These are phyloP conservation scores for Pungitius pungitius DNA, from an alignment of 2,113 vertebrate genomes.

Conservation along the genomic window DNA sequence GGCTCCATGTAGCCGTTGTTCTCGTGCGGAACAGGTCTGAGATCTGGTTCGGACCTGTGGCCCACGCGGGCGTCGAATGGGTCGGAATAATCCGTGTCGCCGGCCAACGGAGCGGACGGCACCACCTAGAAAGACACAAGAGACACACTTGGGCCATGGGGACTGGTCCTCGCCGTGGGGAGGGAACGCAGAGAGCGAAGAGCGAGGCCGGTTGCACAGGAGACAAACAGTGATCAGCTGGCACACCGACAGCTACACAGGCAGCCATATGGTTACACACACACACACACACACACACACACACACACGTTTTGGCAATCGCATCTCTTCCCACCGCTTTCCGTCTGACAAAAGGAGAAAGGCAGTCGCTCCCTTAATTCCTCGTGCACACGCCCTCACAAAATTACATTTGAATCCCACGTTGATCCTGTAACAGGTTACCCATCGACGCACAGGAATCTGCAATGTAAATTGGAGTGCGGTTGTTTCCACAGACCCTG, in stretches of 20 bases:
- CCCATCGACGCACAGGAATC: constrained; percentile 62
- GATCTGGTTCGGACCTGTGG: constrained; percentile 67
- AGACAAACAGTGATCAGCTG: constrained; percentile 64
- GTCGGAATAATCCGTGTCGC: constrained; percentile 91
- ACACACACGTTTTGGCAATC: constrained; percentile 26
- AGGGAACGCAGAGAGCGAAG: constrained; percentile 34
- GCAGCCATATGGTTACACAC: constrained; percentile 71
- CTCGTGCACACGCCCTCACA: constrained; percentile 3
- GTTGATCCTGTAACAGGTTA: constrained; percentile 69
- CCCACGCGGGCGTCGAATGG: constrained; percentile 92
- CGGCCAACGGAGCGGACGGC: constrained; percentile 72
- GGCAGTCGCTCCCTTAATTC: constrained; percentile 24
- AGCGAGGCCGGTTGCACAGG: constrained; percentile 45
- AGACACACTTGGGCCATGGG: constrained; percentile 8
- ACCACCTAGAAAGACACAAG: constrained; percentile 75
- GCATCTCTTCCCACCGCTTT: constrained; percentile 1
- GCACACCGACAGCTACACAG: constrained; percentile 66
- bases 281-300: background rate
- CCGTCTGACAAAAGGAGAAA: constrained; percentile 43
- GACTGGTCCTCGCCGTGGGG: background rate
- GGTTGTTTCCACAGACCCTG: constrained; percentile 66
- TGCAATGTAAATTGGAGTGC: constrained; percentile 69
- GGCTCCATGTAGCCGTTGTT: constrained; percentile 97
- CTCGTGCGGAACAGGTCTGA: constrained; percentile 80
- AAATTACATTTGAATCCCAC: constrained; percentile 57